These are phyloP conservation scores for Endotricha flammealis DNA, from an alignment of 2,888 invertebrate species.

Conservation along the genomic window DNA sequence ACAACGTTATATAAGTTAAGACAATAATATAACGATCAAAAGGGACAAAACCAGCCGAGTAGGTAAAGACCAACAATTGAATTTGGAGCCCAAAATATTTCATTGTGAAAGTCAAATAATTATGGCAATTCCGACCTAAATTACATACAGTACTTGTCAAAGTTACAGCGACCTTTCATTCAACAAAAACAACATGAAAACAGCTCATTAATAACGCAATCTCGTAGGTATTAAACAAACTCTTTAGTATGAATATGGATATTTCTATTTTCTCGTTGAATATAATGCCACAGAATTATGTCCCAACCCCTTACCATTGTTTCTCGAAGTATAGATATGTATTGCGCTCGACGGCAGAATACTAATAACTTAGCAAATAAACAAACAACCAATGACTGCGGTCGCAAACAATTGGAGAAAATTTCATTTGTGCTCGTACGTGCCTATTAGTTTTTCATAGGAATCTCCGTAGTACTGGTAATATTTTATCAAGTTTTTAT, in stretches of 20 bases:
- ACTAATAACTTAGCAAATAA: slow-evolving; percentile 37
- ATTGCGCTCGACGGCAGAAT: slow-evolving; percentile 30
- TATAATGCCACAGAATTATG: slow-evolving; percentile 23
- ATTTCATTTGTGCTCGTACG: slow-evolving; percentile 19
- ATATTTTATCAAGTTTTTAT: too few relatives aligned
- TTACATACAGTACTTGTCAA: neutral
- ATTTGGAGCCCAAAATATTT: neutral
- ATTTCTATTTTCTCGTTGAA: slow-evolving; percentile 27
- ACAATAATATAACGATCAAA: neutral
- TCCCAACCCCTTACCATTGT: slow-evolving; percentile 25
- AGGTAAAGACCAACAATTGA: neutral
- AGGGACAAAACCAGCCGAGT: neutral
- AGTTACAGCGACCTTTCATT: neutral
- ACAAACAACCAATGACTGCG: slow-evolving; percentile 23
- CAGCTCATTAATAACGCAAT: slow-evolving; percentile 21
- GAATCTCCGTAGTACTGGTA: neutral
- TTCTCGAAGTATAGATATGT: slow-evolving; percentile 30
- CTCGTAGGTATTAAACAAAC: slow-evolving; percentile 16
- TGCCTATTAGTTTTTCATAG: slow-evolving; percentile 11
- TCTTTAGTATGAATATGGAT: slow-evolving; percentile 24
- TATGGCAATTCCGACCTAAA: neutral
- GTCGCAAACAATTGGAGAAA: slow-evolving; percentile 18
- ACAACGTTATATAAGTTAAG: too few relatives aligned
- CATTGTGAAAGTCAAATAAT: slow-evolving; percentile 1
- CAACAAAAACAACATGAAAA: slow-evolving; percentile 21